Base-by-base conservation (phyloP, 1,140 invertebrate genomes). In the Chelonus insularis region DNA sequence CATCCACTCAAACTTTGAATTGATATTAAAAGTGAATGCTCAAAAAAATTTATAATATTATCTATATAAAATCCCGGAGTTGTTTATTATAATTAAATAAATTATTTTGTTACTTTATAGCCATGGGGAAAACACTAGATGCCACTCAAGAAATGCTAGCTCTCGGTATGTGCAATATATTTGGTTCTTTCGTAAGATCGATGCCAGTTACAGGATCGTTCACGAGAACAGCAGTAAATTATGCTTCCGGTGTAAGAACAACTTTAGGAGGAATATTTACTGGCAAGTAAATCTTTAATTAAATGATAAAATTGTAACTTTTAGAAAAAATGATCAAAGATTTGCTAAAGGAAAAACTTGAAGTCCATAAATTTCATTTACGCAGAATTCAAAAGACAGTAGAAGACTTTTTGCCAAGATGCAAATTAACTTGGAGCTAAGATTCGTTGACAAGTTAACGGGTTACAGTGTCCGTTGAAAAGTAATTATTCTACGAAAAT, bases 181-280 rank as follows among this genome's bases (percentile, higher is more conserved):
- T 86, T 25, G 88, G 88, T 21, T 88, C 88, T 0, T 91, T 91
- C 77, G 84, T 91, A 23, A 82, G 82, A 4, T 87, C 88, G 0
- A 86, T 87, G 73, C 90, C 90, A 8, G 85, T 89, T 4, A 88
- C 88, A 58, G 90, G 86, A n/a, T 88, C 87, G 5, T 87, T 89
- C 74, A 85, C 86, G 5, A 79, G 87, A 67, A 89, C 88, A 58
- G 90, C 90, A 29, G 86, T 93, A 1, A 90, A 88, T 71, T 86
- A 87, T 59, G 86, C 87, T 32, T 89, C 87, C 73, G 89, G 90
- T 37, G 88, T 90, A 0, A 82, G 83, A 65, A 90, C 89, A 16
- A 86, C 88, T 11, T 76, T 89, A 16, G 86, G 86, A 23, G 89
- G 89, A 36, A 72, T 91, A 43, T 84, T 84, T 66, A 81, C 83